Conservation (phyloP, 2,113 vertebrate species). For the Clarias magur region DNA sequence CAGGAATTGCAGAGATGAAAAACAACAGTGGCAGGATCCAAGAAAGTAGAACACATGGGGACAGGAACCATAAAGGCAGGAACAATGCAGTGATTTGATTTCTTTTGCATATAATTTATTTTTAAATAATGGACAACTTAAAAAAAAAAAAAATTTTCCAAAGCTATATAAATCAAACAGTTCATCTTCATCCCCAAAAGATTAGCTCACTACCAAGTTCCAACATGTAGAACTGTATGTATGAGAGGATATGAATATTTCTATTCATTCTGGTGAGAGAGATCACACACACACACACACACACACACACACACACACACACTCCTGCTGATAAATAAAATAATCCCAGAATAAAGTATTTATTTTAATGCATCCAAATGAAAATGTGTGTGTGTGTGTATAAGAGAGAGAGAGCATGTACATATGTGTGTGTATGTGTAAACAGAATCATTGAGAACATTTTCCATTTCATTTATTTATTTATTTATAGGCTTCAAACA, state of each 20-base stretch:
- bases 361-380: no score
- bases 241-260: no score
- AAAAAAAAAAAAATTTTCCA: not conserved
- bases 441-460: no score
- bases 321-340: not conserved
- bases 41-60: not conserved
- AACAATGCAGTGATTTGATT: not conserved
- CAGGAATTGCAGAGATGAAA: not conserved
- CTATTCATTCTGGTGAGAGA: no score
- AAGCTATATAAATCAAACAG: not conserved
- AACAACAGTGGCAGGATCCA: not conserved
- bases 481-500: no score
- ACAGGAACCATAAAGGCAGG: not conserved
- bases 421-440: no score
- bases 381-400: no score
- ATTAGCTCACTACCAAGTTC: not conserved
- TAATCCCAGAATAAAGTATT: not conserved
- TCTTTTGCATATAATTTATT: not conserved
- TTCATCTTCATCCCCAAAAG: not conserved
- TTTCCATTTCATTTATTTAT: no score
- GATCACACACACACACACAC: not conserved
- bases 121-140: not conserved
- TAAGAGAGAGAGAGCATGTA: no score
- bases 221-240: no score
- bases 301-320: not conserved